phyloP scores from a whole-genome alignment of 2,113 vertebrate species.

The Myotis lucifugus region DNA sequence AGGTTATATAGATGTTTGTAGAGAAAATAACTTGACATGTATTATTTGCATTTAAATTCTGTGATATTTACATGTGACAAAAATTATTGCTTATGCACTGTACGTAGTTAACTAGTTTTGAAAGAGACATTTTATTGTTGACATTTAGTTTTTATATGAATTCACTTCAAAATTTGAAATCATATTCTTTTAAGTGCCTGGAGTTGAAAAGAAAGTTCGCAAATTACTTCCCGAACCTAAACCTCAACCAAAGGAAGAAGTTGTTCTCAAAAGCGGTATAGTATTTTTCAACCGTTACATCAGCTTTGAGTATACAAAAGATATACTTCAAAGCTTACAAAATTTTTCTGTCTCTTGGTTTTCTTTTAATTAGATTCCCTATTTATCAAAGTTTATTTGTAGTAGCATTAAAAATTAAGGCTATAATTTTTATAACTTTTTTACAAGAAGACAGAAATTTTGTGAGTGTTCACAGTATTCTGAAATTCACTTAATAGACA shows the following conservation, averaged over 20 bases:
- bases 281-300: slow-evolving; percentile 66
- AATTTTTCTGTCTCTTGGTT: slow-evolving; percentile 53
- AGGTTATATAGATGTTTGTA: background rate
- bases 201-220: slow-evolving; percentile 88
- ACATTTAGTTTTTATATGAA: slow-evolving; percentile 65
- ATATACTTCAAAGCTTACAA: slow-evolving; percentile 64
- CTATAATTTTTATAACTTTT: background rate
- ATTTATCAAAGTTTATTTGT: slow-evolving; percentile 32
- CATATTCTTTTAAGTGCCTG: slow-evolving; percentile 87
- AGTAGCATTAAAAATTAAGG: slow-evolving; percentile 38
- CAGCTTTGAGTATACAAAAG: slow-evolving; percentile 8
- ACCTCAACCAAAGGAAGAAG: slow-evolving; percentile 88
- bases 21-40: background rate
- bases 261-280: slow-evolving; percentile 89
- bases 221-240: slow-evolving; percentile 86
- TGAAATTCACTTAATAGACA: slow-evolving; percentile 40
- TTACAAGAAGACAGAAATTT: slow-evolving; percentile 48
- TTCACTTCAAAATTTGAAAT: slow-evolving; percentile 81
- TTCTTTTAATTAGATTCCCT: slow-evolving; percentile 13
- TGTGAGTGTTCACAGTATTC: slow-evolving; percentile 64
- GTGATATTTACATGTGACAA: slow-evolving; percentile 43
- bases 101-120: slow-evolving; percentile 11
- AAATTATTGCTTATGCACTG: slow-evolving; percentile 46
- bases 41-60: slow-evolving; percentile 3
- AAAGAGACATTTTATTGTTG: slow-evolving; percentile 54